Evolutionary conservation across 2,888 invertebrate genomes (phyloP), one percentile per base, ranked within the genome.

Genomic region (Sthenelais limicola): DNA sequence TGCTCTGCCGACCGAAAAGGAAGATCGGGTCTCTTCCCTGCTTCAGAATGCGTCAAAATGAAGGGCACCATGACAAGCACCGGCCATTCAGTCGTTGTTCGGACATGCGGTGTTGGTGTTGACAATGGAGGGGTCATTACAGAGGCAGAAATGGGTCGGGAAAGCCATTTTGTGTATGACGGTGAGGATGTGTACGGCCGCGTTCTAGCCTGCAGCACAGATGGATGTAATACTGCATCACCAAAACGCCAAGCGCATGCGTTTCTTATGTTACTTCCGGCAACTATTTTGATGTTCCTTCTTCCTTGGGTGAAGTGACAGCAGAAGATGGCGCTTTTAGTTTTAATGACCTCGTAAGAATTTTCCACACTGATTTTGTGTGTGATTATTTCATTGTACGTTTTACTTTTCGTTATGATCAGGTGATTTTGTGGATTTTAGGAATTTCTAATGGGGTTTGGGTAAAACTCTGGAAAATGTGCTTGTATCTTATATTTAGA

Each of bases 91-190:
- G 92, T 97, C 81, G 93, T 94, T 3, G 93, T 98, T n/a, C 91
- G 98, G 26, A 94, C 94, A 71, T 98, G 98, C 89, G 97, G 97
- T 0, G 90, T n/a, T n/a, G n/a, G n/a, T n/a, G n/a, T 97, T 81
- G 98, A 98, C 89, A 96, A 96, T 79, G 97, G 98, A 1, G 96
- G 96, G 0, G 91, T 94, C 66, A 98, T 97, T 71, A 96, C 96
- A 0, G 97, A 98, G 88, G 97, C 97, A 0, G 98, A 98, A 90
- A 93, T 98, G 75, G 94, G 97, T 68, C 90, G 98, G 79, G 96
- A 96, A 94, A 96, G 96, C n/a, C 97, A 98, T 88, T 98, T 98
- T 89, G 94, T 93, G 87, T 97, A 94, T 84, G 92, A 95, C 81
- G 92, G 93, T 80, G 92, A 93, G 94, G 94, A 95, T 85, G 94